A percentile compares a stretch with the other conserved stretches of the same genome.
phyloP scores from a whole-genome alignment of 2,888 invertebrate species.

The Dicyrtoma fusca region DNA sequence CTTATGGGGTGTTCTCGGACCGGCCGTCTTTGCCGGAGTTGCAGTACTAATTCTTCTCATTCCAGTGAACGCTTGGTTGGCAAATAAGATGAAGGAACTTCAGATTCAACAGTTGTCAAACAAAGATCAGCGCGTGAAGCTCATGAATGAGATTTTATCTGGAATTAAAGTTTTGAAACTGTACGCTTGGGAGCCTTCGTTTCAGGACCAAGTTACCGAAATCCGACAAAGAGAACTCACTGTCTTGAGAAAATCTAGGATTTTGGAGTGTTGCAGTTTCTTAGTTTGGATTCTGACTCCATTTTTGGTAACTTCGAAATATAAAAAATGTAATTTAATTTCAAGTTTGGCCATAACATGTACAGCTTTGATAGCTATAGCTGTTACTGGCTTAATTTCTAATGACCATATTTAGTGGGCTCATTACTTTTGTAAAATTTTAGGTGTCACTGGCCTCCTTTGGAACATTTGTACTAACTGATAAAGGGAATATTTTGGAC shows the following conservation, averaged over 20 bases:
- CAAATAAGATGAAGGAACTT: slow-evolving; percentile 75
- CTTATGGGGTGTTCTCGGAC: slow-evolving; percentile 77
- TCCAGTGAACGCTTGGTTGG: slow-evolving; percentile 83
- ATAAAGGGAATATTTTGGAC: slow-evolving; percentile 73
- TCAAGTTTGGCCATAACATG: background rate
- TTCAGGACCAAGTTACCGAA: slow-evolving; percentile 66
- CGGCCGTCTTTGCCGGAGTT: slow-evolving; percentile 89
- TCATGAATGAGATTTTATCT: slow-evolving; percentile 90
- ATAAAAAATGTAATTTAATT: background rate
- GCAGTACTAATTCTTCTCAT: slow-evolving; percentile 92
- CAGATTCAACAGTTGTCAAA: slow-evolving; percentile 90
- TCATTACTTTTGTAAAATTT: slow-evolving; percentile 10
- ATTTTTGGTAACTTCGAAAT: background rate
- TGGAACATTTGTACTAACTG: slow-evolving; percentile 74
- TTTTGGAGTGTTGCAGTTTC: background rate
- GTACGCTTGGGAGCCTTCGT: slow-evolving; percentile 55
- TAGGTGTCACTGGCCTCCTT: slow-evolving; percentile 67
- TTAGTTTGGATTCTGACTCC: background rate
- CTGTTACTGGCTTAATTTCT: background rate
- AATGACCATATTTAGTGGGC: background rate
- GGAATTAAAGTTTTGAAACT: slow-evolving; percentile 72
- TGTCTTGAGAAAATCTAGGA: slow-evolving; percentile 74
- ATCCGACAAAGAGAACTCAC: slow-evolving; percentile 87
- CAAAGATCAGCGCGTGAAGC: slow-evolving; percentile 89
- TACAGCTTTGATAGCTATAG: too few species aligned